These are phyloP conservation scores for Coturnix japonica DNA, from an alignment of 2,113 vertebrate genomes.

Conservation along the genomic window DNA sequence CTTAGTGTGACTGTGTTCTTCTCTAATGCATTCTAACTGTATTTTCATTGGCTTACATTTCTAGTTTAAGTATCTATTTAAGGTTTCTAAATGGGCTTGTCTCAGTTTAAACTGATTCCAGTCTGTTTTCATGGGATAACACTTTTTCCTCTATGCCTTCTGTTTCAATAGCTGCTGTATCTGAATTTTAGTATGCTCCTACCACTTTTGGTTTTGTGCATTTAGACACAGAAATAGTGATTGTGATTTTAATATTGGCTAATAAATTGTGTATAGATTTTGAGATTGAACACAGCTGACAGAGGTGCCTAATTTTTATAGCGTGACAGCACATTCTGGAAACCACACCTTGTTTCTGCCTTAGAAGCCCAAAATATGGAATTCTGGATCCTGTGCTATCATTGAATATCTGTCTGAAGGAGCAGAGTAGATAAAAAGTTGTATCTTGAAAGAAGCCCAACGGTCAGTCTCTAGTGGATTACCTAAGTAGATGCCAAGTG, in stretches of 20 bases:
- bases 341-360: neutral
- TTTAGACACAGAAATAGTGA: neutral
- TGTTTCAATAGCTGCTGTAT: neutral
- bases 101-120: neutral
- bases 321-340: neutral
- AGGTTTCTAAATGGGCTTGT: neutral
- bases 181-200: neutral
- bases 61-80: neutral
- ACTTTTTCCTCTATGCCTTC: neutral
- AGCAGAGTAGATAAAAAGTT: neutral
- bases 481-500: neutral
- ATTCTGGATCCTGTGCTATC: neutral
- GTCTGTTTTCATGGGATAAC: neutral
- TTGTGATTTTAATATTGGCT: neutral
- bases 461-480: neutral
- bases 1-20: neutral
- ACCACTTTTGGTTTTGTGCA: neutral
- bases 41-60: neutral
- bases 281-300: neutral
- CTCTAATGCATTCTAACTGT: neutral
- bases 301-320: neutral
- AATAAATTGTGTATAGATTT: neutral
- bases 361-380: neutral
- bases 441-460: neutral
- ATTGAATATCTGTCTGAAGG: neutral